Evolutionary conservation across 2,113 vertebrate genomes (phyloP).

Genomic region (Delphinapterus leucas): DNA sequence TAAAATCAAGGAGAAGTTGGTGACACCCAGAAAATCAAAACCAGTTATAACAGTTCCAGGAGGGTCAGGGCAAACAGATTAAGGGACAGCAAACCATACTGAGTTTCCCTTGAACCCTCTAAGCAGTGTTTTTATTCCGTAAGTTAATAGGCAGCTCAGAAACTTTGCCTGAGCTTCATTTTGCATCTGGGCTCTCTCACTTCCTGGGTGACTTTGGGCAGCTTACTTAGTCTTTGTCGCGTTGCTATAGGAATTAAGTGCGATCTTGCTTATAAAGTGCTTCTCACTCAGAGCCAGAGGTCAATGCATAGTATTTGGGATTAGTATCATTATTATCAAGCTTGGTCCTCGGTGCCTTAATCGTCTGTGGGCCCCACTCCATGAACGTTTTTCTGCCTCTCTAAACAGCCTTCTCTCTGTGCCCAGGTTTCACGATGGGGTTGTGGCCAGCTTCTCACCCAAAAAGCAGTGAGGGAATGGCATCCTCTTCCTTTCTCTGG

Average conservation of each 20-base stretch:
- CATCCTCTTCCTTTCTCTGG: constrained; percentile 18
- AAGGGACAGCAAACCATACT: not conserved
- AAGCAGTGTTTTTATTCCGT: not conserved
- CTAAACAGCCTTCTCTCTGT: constrained; percentile 30
- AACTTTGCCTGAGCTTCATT: not conserved
- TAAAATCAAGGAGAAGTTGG: not conserved
- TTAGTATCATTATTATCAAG: constrained; percentile 1
- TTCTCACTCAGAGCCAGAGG: constrained; percentile 24
- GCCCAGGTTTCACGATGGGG: not conserved
- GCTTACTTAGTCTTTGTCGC: not conserved
- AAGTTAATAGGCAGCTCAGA: not conserved
- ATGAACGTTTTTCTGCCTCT: not conserved
- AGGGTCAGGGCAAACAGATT: not conserved
- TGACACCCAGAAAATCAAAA: not conserved
- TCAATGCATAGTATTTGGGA: constrained; percentile 38
- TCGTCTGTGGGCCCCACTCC: constrained; percentile 22
- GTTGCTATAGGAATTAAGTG: constrained; percentile 42
- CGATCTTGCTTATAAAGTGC: constrained; percentile 28
- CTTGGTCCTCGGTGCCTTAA: not conserved
- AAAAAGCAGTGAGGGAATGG: not conserved
- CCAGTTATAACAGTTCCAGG: not conserved
- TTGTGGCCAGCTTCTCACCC: not conserved
- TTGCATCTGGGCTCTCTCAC: not conserved
- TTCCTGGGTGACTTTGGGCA: constrained; percentile 33
- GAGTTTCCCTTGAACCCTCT: not conserved